Percentiles rank a stretch among this genome's conserved stretches.
Conservation (phyloP, 2,888 invertebrate species). For the Meiosimyza decipiens region DNA sequence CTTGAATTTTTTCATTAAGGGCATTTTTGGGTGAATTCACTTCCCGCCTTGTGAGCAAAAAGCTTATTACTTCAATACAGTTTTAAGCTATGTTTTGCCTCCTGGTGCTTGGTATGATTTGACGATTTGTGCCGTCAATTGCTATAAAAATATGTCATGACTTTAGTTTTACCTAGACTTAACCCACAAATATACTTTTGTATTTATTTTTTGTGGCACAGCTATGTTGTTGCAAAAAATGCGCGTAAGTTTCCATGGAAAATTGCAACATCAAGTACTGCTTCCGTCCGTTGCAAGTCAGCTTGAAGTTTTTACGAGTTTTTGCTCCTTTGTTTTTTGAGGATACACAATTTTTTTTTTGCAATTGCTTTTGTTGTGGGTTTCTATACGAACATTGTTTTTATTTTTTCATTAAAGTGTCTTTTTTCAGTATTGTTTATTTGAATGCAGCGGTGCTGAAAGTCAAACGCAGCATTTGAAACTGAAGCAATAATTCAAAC, state of each 20-base stretch:
- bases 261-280: conserved; percentile 21
- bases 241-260: conserved; percentile 19
- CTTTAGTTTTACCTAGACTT: too few species aligned
- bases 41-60: too few species aligned
- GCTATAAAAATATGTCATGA: too few species aligned
- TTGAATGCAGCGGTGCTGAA: conserved; percentile 1
- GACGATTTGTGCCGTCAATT: too few species aligned
- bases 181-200: too few species aligned
- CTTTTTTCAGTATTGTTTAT: neutral
- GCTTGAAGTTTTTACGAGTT: neutral
- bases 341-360: neutral
- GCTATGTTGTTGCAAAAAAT: too few species aligned
- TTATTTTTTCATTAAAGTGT: neutral
- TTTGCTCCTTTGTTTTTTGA: neutral
- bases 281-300: conserved; percentile 7
- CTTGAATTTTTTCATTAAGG: too few species aligned
- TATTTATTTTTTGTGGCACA: too few species aligned
- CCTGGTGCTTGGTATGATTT: too few species aligned
- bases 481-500: conserved; percentile 10
- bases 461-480: conserved; percentile 19
- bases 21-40: too few species aligned
- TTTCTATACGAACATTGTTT: neutral
- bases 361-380: neutral
- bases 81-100: too few species aligned
- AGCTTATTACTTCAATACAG: too few species aligned